Evolutionary conservation across 2,888 invertebrate genomes (phyloP), one percentile per base, ranked within the genome.

Genomic region (Rutpela maculata): DNA sequence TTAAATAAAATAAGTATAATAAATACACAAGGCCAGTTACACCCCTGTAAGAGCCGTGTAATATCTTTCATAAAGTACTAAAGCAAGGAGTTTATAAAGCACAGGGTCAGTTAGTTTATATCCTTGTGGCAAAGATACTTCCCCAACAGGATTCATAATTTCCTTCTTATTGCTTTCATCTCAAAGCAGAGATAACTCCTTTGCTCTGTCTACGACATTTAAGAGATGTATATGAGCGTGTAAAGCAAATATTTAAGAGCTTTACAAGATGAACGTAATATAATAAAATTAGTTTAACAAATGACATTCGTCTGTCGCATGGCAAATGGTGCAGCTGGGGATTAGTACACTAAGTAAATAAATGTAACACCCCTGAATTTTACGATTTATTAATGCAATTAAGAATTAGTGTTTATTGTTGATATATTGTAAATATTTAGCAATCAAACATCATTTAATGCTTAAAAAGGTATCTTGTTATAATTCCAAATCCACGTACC

Each of bases 131-230:
- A 31, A 31, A 11, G 55, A 67, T 55, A 19, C 67, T 67, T 56
- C 76, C 74, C 75, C 70, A 69, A 72, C 77, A 73, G 73, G 78
- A 78, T 78, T 78, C 78, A 77, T 76, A 77, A 77, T 78, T 78
- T 71, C 73, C 75, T 75, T 74, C 74, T 77, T 78, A 75, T 77
- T 77, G 77, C 77, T 63, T 68, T 26, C 63, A 19, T 73, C 77
- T 74, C 50, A 50, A 31, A 31, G 26, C 60, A 74, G 22, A 59
- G 63, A 31, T 65, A 63, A 68, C 69, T 70, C 56, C 43, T 65
- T 35, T 69, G 19, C n/a, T 17, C 43, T 77, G 63, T 65, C 69
- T 38, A 19, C 35, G 69, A 69, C 69, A 74, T 15, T 66, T 18
- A 55, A 62, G 57, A 76, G 74, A 74, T 68, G 59, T 76, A 72